Evolutionary conservation across 2,797 vertebrate species (phyloP), one percentile per base, ranked within the genome.

Genomic region (Peromyscus eremicus): DNA sequence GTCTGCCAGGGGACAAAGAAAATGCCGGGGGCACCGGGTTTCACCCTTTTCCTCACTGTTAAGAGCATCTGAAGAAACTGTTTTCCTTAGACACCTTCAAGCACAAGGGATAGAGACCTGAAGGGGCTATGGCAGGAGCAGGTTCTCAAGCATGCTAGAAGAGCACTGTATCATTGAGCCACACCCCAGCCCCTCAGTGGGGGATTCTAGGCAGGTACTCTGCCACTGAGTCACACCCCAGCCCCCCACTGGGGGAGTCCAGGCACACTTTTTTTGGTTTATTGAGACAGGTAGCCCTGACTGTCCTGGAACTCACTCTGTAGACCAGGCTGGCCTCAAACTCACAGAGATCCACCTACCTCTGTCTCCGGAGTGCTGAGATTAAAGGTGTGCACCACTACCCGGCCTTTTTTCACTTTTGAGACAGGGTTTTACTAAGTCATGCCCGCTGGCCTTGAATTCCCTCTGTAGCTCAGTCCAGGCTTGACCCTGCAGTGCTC

Each of bases 21-120:
- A 73, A 34, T 1, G 2, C 16, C 7, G 0, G 0, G 68, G 49
- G 3, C 49, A 0, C 13, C 1, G 0, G 46, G n/a, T 68, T 55
- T 64, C 9, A 0, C n/a, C 34, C n/a, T 43, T 55, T 70, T 73
- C 43, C 62, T 19, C 34, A 25, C 49, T 71, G 21, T 6, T 8
- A 0, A n/a, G 68, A 94, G 9, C 25, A 23, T 49, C 40, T 43
- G n/a, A n/a, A 12, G 37, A 34, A 23, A 29, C 0, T 7, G 32
- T 75, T 70, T 64, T 37, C 68, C 8, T 4, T 77, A 37, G 66
- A 80, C 14, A 68, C 16, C 64, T 89, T 62, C 27, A 29, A 46
- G 14, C 5, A 17, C 23, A 7, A 60, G 70, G 37, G 16, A 21
- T 5, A 46, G 55, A 77, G 40, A 10, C 7, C 0, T 0, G 4